Percentiles rank a stretch among this genome's conserved stretches.
Evolutionary conservation across 2,797 vertebrate species (phyloP).

Genomic region (Gorsachius magnificus): DNA sequence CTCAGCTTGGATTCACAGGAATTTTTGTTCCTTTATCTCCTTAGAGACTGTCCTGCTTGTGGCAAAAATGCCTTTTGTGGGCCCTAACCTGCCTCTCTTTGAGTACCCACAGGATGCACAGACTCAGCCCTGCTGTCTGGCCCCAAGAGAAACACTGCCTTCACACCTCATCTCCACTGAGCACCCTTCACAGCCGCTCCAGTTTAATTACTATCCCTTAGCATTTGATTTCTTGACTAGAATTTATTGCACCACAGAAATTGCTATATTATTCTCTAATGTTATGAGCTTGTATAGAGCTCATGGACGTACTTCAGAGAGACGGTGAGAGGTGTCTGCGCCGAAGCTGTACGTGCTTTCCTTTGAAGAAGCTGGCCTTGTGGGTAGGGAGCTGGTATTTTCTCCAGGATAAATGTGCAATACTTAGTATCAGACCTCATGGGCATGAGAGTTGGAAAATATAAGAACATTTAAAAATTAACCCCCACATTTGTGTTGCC

Average conservation of each 20-base stretch:
- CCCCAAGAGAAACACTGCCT: neutral
- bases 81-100: neutral
- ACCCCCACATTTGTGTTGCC: neutral
- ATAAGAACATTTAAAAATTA: neutral
- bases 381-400: neutral
- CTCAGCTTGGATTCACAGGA: neutral
- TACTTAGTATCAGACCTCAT: neutral
- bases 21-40: slow-evolving; percentile 12
- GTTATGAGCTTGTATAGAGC: neutral
- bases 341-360: fast-evolving
- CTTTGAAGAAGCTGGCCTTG: neutral
- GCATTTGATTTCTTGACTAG: neutral
- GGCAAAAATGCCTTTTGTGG: neutral
- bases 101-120: neutral
- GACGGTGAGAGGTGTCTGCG: neutral
- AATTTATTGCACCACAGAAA: neutral
- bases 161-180: neutral
- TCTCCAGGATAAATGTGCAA: neutral
- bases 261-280: neutral
- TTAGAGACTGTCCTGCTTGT: neutral
- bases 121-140: neutral
- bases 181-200: neutral
- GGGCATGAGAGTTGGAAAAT: neutral
- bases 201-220: neutral
- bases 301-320: neutral